Conservation (phyloP, 2,113 vertebrate species). For the Marcusenius ussheri region DNA sequence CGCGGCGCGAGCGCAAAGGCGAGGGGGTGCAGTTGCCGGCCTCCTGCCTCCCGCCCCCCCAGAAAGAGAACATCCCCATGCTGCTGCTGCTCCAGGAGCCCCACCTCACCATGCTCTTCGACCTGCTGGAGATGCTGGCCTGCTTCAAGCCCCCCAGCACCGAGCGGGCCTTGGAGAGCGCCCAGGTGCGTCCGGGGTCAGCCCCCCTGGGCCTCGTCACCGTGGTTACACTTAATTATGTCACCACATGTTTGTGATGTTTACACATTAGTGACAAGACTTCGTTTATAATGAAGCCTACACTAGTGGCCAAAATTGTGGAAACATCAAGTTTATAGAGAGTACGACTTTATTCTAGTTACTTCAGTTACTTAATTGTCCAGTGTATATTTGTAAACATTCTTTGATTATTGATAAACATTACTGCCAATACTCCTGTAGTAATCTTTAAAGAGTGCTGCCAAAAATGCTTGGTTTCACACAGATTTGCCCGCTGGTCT, state of each 20-base stretch:
- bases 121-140: conserved; percentile 94
- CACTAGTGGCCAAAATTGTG: neutral
- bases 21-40: conserved; percentile 96
- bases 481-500: too few species aligned
- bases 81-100: conserved; percentile 94
- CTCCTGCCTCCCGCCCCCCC: conserved; percentile 90
- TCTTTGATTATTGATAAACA: too few species aligned
- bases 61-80: conserved; percentile 99
- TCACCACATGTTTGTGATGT: neutral
- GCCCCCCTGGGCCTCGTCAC: neutral
- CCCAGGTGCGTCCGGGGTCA: conserved; percentile 64
- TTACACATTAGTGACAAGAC: neutral
- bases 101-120: conserved; percentile 93
- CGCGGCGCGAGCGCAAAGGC: conserved; percentile 87
- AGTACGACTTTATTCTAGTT: neutral
- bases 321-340: neutral
- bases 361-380: too few species aligned
- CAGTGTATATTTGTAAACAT: too few species aligned
- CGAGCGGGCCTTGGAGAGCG: conserved; percentile 68
- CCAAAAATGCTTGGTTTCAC: too few species aligned
- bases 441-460: too few species aligned
- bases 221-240: neutral
- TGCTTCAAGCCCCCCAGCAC: conserved; percentile 90
- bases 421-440: too few species aligned
- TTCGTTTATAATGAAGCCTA: neutral